These are phyloP conservation scores for Cantharis flavilabris DNA, from an alignment of 2,888 invertebrate species.

Conservation along the genomic window DNA sequence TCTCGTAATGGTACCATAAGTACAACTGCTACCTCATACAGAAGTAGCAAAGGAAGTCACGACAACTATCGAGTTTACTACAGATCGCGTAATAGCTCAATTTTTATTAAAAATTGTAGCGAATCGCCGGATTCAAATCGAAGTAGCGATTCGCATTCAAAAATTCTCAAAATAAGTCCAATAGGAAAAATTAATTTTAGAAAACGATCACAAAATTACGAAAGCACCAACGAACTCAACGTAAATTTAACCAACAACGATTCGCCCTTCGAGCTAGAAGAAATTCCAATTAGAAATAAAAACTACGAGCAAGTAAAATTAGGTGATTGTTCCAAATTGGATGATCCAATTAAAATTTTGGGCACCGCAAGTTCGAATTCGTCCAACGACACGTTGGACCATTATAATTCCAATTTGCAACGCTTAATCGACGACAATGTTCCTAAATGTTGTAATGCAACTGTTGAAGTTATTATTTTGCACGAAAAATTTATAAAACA, in stretches of 20 bases:
- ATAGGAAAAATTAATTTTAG: conserved; percentile 2
- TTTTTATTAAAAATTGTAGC: conserved; percentile 45
- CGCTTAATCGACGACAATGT: conserved; percentile 33
- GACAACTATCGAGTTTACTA: conserved; percentile 49
- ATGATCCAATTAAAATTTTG: neutral
- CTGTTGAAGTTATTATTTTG: conserved; percentile 36
- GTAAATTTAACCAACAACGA: conserved; percentile 5
- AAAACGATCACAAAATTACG: neutral
- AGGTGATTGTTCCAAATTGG: neutral
- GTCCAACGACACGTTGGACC: conserved; percentile 15
- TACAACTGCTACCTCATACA: conserved; percentile 59
- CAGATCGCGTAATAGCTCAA: conserved; percentile 46
- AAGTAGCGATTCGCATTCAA: conserved; percentile 54
- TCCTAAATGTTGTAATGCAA: conserved; percentile 30
- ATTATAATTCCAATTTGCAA: conserved; percentile 24
- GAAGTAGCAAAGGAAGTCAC: conserved; percentile 48
- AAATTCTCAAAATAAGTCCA: conserved; percentile 32
- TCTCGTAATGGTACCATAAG: conserved; percentile 61
- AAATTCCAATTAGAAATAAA: neutral
- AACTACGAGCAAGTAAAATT: neutral
- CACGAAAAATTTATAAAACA: conserved; percentile 38
- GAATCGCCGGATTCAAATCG: conserved; percentile 62
- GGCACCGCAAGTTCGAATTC: conserved; percentile 7
- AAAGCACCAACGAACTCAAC: conserved; percentile 7
- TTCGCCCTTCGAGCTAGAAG: neutral